Percentiles rank a stretch among this genome's conserved stretches.
phyloP scores from a whole-genome alignment of 1,140 invertebrate genomes.

The Muscidifurax raptorellus region DNA sequence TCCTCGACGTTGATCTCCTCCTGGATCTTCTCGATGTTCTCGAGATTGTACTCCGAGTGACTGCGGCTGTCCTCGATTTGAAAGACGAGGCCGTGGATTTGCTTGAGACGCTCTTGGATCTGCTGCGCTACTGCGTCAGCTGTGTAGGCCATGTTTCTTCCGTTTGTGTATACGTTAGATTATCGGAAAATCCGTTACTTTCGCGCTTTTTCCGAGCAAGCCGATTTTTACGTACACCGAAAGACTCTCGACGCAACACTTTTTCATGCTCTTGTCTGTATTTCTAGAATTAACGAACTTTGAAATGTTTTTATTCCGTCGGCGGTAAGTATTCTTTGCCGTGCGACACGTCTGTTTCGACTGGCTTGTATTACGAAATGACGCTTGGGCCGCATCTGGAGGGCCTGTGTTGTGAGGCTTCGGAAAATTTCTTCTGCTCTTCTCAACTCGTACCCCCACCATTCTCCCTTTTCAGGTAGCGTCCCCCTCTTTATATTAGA shows the following conservation, averaged over 20 bases:
- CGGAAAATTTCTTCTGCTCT: not conserved
- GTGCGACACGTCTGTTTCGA: not conserved
- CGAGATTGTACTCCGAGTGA: conserved; percentile 85
- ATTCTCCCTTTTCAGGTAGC: not conserved
- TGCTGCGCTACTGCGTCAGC: not conserved
- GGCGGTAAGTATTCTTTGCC: not conserved
- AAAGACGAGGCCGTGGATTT: conserved; percentile 83
- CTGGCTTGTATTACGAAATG: not conserved
- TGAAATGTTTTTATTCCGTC: not conserved
- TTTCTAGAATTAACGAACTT: too few species aligned
- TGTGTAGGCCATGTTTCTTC: not conserved
- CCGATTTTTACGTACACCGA: too few species aligned
- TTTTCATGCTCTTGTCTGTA: too few species aligned
- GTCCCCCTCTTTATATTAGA: too few species aligned
- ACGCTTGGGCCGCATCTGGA: not conserved
- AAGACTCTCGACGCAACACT: too few species aligned
- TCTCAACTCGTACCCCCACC: not conserved
- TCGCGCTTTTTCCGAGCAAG: too few species aligned
- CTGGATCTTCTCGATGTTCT: conserved; percentile 84
- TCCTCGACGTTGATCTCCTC: conserved; percentile 82
- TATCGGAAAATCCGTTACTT: too few species aligned
- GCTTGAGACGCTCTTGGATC: conserved; percentile 84
- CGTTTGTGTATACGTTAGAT: not conserved
- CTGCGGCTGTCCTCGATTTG: conserved; percentile 86
- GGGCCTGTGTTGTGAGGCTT: not conserved